Conservation (phyloP, 2,888 invertebrate genomes). For the Philereme vetulata region DNA sequence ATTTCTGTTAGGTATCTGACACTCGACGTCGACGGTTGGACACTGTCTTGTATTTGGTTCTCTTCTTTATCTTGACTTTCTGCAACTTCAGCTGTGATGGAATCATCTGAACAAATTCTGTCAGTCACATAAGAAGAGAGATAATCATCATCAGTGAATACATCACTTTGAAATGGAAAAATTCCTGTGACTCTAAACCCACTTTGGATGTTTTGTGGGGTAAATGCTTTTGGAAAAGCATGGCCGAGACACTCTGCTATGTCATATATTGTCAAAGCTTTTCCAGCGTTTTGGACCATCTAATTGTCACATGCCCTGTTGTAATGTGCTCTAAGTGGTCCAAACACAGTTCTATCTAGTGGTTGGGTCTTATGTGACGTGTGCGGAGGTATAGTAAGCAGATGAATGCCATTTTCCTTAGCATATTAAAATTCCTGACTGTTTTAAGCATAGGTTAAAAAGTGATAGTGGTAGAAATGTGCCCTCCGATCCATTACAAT, state of each 20-base stretch:
- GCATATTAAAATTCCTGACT: no score
- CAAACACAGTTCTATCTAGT: conserved; percentile 5
- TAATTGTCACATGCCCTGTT: neutral
- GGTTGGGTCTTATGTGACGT: conserved; percentile 17
- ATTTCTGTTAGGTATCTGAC: no score
- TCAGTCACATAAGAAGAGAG: conserved; percentile 1
- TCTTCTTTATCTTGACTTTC: no score
- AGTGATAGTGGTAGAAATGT: no score
- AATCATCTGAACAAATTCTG: no score
- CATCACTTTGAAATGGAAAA: neutral
- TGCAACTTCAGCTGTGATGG: no score
- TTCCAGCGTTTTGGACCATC: conserved; percentile 1
- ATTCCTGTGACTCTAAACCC: conserved; percentile 4
- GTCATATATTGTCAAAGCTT: conserved; percentile 6
- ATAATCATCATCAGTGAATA: conserved; percentile 2
- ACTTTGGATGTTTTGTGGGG: conserved; percentile 2
- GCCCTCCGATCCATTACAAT: no score
- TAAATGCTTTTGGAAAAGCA: conserved; percentile 1
- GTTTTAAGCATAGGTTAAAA: no score
- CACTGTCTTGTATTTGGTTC: no score
- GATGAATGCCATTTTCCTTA: conserved; percentile 6
- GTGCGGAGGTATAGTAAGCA: conserved; percentile 12
- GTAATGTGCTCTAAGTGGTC: conserved; percentile 2
- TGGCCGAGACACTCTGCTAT: neutral
- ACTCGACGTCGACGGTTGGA: no score